Evolutionary conservation across 2,113 vertebrate genomes (phyloP).

Genomic region (Rattus rattus): DNA sequence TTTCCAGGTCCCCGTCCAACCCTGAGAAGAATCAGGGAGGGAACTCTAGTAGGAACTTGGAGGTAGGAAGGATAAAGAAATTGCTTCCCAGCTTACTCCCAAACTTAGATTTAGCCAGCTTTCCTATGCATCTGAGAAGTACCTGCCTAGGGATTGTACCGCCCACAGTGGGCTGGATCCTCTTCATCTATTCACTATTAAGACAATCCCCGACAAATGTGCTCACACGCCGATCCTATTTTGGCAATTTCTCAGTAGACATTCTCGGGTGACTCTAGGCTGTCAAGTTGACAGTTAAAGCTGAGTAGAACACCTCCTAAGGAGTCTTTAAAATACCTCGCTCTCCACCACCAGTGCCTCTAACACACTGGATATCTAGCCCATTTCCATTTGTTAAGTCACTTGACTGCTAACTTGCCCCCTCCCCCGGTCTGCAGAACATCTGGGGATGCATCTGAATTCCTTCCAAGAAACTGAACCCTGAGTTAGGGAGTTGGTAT

Average conservation of each 20-base stretch:
- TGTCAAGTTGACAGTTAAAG: not conserved
- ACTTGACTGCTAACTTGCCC: rapidly evolving
- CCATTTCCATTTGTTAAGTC: rapidly evolving
- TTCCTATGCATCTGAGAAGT: not conserved
- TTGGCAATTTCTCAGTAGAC: not conserved
- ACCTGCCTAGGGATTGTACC: not conserved
- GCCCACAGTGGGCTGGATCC: not conserved
- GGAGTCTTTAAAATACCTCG: not conserved
- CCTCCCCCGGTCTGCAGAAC: not conserved
- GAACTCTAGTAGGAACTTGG: too few relatives aligned
- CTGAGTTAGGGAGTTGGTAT: not conserved
- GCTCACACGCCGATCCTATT: not conserved
- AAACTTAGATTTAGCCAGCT: not conserved
- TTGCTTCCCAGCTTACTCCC: not conserved
- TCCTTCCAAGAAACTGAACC: not conserved
- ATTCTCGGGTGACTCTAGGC: not conserved
- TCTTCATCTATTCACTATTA: not conserved
- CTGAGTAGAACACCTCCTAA: not conserved
- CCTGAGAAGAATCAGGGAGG: not conserved
- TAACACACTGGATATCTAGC: not conserved
- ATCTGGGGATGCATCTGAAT: not conserved
- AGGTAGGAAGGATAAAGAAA: not conserved
- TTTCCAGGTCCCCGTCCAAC: not conserved
- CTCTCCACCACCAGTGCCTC: not conserved
- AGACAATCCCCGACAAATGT: not conserved